Evolutionary conservation across 2,113 vertebrate genomes (phyloP).

Genomic region (Puntigrus tetrazona): DNA sequence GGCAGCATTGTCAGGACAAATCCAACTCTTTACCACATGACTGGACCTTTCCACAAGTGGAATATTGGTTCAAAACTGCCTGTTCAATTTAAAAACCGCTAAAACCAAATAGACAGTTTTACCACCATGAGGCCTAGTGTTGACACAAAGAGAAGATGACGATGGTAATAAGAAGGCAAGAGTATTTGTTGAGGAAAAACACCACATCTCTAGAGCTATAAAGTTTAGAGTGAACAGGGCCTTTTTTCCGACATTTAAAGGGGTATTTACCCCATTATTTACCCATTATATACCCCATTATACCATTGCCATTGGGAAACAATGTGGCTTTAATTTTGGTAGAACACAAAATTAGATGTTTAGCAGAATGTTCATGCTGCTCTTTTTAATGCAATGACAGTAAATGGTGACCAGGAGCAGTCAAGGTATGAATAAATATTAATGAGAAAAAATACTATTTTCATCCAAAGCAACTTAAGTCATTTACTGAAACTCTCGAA

Average conservation of each 20-base stretch:
- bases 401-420: background rate
- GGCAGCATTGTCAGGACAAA: conserved; percentile 46
- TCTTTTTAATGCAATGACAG: background rate
- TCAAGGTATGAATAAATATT: background rate
- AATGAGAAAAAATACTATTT: background rate
- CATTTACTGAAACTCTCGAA: background rate
- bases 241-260: background rate
- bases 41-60: conserved; percentile 51
- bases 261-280: background rate
- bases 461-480: background rate
- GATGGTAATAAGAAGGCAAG: background rate
- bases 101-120: conserved; percentile 47
- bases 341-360: background rate
- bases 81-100: conserved; percentile 59
- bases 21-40: conserved; percentile 54
- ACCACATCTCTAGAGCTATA: background rate
- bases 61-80: conserved; percentile 57
- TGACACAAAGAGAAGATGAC: background rate
- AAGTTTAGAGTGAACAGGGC: background rate
- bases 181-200: background rate
- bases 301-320: background rate
- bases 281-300: too few species aligned
- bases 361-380: background rate
- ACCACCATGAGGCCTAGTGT: conserved; percentile 36
- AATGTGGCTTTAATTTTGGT: background rate